Base-by-base conservation (phyloP, 2,888 invertebrate species). In the Troglohyphantes excavatus region DNA sequence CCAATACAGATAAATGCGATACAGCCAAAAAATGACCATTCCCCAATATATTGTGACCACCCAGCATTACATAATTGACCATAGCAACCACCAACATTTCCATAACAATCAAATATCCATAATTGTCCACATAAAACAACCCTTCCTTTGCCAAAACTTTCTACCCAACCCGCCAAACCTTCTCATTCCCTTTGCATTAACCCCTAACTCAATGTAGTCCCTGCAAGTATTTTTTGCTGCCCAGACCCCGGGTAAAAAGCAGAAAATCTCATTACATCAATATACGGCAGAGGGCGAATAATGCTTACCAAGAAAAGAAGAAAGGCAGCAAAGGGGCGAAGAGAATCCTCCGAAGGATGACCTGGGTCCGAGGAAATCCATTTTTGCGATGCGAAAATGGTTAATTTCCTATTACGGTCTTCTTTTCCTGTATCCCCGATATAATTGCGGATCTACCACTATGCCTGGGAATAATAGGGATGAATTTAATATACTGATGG, bases 331-430 rank as follows among this genome's bases (percentile, higher is more conserved):
- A n/a, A n/a, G n/a, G n/a, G n/a, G n/a, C n/a, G n/a, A n/a, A n/a
- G n/a, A n/a, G 39, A 23, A 19, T 9, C 17, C 27, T 21, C 70
- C 72, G 82, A 82, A 70, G 82, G 67, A 82, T 82, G 82, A 72
- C 82, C 70, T 72, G 17, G 59, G 46, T 21, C 82, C 29, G 23
- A 43, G 72, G 70, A 73, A 65, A 73, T 67, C 61, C 72, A 83
- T 73, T 83, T 63, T 83, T 73, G 83, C 21, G 73, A 83, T 83
- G 72, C 63, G 63, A 65, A 73, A 83, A 43, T 83, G 83, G 43
- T 73, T 65, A 73, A 83, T 83, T 83, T 83, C 83, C 72, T 83
- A 83, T 83, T 83, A 83, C 72, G 43, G 17, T 43, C 23, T 63
- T 21, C 63, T 63, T 1, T 63, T 19, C 59, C 21, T 21, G 19